These are phyloP conservation scores for Pherbina coryleti DNA, from an alignment of 2,888 invertebrate species.

Conservation along the genomic window DNA sequence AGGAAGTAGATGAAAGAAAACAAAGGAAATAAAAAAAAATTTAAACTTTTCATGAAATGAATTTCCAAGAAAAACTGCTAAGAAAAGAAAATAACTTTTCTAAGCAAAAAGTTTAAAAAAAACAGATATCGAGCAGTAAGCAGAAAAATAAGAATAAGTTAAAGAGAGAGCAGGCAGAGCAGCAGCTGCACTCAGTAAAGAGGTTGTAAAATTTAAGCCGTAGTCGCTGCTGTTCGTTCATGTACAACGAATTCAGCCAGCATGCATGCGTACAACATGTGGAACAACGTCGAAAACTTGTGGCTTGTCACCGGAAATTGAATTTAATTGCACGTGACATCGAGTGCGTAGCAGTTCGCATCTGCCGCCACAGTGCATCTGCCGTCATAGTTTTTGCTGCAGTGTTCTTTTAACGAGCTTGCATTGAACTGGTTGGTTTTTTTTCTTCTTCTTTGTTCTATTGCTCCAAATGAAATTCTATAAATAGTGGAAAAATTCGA, in stretches of 20 bases:
- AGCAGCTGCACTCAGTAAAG: neutral
- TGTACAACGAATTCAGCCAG: neutral
- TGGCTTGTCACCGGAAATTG: slow-evolving; percentile 23
- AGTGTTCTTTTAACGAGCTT: neutral
- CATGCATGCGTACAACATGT: slow-evolving; percentile 10
- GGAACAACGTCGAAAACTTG: slow-evolving; percentile 25
- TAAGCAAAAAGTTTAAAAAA: too few relatives aligned
- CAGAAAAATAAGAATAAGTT: too few relatives aligned
- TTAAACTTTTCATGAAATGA: too few relatives aligned
- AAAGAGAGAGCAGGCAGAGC: too few relatives aligned
- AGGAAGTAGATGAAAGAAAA: too few relatives aligned
- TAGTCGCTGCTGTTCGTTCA: neutral
- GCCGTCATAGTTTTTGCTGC: too few relatives aligned
- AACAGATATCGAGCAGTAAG: too few relatives aligned
- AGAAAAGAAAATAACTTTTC: too few relatives aligned
- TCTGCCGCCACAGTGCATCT: neutral
- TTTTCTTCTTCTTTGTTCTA: neutral
- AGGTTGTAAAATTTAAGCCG: neutral
- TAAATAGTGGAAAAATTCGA: too few relatives aligned
- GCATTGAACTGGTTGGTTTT: neutral
- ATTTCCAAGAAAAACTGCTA: too few relatives aligned
- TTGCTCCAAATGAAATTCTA: too few relatives aligned
- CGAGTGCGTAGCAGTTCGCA: slow-evolving; percentile 2
- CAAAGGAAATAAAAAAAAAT: too few relatives aligned
- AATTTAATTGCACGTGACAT: slow-evolving; percentile 32